Percentiles rank a stretch among this genome's conserved stretches.
Evolutionary conservation across 1,140 invertebrate genomes (phyloP).

Genomic region (Pygmarrhopalites habei): DNA sequence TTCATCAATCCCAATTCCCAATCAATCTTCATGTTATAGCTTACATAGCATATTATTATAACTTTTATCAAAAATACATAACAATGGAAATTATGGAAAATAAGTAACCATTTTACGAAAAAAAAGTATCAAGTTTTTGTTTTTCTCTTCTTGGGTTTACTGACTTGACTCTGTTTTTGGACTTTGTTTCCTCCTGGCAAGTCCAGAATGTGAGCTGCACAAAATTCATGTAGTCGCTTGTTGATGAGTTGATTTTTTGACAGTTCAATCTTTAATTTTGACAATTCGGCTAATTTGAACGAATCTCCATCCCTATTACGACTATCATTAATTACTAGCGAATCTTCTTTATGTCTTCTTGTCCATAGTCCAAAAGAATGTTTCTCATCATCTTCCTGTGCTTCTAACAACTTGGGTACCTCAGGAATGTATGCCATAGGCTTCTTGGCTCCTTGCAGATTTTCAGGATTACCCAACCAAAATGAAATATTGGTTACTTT

Average conservation of each 20-base stretch:
- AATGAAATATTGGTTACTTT: conserved; percentile 33
- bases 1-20: too few relatives aligned
- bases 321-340: neutral
- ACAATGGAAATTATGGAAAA: too few relatives aligned
- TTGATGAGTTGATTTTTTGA: conserved; percentile 29
- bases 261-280: conserved; percentile 26
- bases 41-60: too few relatives aligned
- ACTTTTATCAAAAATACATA: too few relatives aligned
- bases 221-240: conserved; percentile 33
- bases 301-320: neutral
- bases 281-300: conserved; percentile 12
- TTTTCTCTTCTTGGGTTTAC: too few relatives aligned
- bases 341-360: neutral
- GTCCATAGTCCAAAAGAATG: neutral
- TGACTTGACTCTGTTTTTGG: too few relatives aligned
- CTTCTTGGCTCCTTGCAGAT: conserved; percentile 27
- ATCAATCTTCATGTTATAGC: too few relatives aligned
- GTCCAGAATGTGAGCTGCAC: conserved; percentile 22
- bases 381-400: conserved; percentile 14
- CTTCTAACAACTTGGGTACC: conserved; percentile 33
- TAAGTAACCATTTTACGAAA: too few relatives aligned
- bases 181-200: neutral
- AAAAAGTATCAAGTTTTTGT: too few relatives aligned
- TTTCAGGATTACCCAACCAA: conserved; percentile 33
- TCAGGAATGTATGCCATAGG: conserved; percentile 33